phyloP scores from a whole-genome alignment of 1,140 invertebrate genomes.

The Nephotettix cincticeps region DNA sequence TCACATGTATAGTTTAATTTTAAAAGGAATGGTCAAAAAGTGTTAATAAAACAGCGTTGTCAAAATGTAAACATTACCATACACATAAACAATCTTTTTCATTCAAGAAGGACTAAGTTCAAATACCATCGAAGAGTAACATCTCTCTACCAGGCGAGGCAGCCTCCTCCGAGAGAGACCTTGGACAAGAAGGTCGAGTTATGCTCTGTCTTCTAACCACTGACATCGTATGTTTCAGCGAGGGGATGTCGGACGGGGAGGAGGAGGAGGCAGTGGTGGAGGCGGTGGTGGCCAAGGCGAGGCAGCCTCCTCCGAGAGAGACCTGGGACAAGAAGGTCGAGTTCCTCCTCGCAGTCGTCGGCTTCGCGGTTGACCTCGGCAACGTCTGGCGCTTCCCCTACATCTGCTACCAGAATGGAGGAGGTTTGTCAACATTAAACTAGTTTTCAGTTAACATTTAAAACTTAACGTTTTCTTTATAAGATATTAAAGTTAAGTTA shows the following conservation, averaged over 20 bases:
- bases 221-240: constrained; percentile 24
- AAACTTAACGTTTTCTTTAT: too few species aligned
- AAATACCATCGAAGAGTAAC: too few species aligned
- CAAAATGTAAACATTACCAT: too few species aligned
- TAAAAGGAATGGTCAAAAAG: too few species aligned
- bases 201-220: constrained; percentile 49
- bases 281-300: constrained; percentile 26
- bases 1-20: too few species aligned
- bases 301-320: constrained; percentile 51
- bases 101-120: too few species aligned
- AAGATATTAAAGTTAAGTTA: too few species aligned
- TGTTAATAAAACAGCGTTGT: too few species aligned
- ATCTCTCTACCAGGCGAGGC: constrained; percentile 17
- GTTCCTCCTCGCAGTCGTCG: constrained; percentile 88
- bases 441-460: too few species aligned
- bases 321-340: constrained; percentile 85
- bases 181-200: constrained; percentile 88
- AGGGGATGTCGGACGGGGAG: constrained; percentile 32
- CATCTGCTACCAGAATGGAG: constrained; percentile 77
- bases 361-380: constrained; percentile 87
- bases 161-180: constrained; percentile 55
- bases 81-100: too few species aligned
- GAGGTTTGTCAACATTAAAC: too few species aligned
- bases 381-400: constrained; percentile 90
- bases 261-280: constrained; percentile 26